Base-by-base conservation (phyloP, 2,113 vertebrate species). In the Otis tarda region DNA sequence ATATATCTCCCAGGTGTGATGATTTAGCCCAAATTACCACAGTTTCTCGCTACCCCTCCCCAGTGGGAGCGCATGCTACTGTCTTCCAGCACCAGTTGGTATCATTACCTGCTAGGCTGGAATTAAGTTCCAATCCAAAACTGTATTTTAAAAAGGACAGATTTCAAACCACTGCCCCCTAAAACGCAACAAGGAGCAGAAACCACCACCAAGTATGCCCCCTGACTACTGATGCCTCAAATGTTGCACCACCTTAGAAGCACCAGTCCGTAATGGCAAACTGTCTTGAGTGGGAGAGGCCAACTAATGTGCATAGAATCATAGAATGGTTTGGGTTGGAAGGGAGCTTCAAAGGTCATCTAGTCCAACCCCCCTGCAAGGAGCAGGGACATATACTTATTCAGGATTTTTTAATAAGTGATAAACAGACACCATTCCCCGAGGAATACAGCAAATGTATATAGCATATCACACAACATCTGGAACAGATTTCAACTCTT, bases 231-330 rank as follows among this genome's bases (percentile, higher is more conserved):
- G 39, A 57, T 55, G 13, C 55, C 49, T 70, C 50, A 65, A 67
- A 74, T 4, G 7, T n/a, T 73, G 31, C 9, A 55, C 18, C 49
- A 75, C 9, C 31, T 75, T 59, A 81, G n/a, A 60, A 56, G 33
- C 24, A 87, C 20, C 50, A 63, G n/a, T 43, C 27, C 63, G 16
- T 20, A 70, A 18, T 0, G 9, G 67, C 47, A 90, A 53, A 49
- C 57, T 53, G 49, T 67, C n/a, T 43, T 7, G 3, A 47, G 52
- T n/a, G 69, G 47, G 37, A 92, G 35, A 45, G 15, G 27, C 2
- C 28, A 5, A 49, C n/a, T 91, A 68, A 77, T 0, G 3, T 1
- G 1, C 21, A 1, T 5, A 41, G 41, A 13, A 41, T 41, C 41
- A 41, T 14, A 41, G 41, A 41, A 41, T 14, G 41, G 41, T 41